Conservation (phyloP, 2,113 vertebrate species). For the Lepus timidus region DNA sequence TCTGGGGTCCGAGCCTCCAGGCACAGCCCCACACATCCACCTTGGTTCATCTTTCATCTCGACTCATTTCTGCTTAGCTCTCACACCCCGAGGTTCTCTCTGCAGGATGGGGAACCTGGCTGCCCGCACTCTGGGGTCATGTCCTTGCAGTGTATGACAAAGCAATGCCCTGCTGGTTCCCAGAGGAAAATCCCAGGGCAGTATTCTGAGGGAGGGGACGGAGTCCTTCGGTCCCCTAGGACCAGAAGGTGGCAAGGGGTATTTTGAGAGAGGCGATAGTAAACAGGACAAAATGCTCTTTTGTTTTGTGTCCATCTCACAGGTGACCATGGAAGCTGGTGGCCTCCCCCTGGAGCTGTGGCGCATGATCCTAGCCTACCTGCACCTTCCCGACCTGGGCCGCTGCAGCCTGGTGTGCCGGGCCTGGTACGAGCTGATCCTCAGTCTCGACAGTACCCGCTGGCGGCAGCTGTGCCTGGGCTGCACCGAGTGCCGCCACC, state of each 20-base stretch:
- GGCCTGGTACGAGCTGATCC: conserved; percentile 92
- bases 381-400: conserved; percentile 92
- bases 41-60: background rate
- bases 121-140: background rate
- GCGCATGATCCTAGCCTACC: conserved; percentile 92
- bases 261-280: background rate
- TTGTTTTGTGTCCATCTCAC: background rate
- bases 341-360: conserved; percentile 91
- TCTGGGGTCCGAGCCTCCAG: background rate
- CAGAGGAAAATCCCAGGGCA: background rate
- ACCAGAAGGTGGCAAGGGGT: background rate
- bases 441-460: conserved; percentile 94
- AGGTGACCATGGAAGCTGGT: conserved; percentile 90
- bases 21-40: background rate
- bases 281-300: background rate
- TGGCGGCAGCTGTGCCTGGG: conserved; percentile 94
- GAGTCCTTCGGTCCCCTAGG: background rate
- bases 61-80: background rate
- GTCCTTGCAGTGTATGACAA: background rate
- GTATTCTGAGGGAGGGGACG: background rate
- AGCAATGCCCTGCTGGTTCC: background rate
- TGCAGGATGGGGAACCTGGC: background rate
- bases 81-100: background rate
- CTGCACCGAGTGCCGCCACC: conserved; percentile 91
- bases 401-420: conserved; percentile 94